phyloP scores from a whole-genome alignment of 2,113 vertebrate genomes.

The Trichomycterus rosablanca region DNA sequence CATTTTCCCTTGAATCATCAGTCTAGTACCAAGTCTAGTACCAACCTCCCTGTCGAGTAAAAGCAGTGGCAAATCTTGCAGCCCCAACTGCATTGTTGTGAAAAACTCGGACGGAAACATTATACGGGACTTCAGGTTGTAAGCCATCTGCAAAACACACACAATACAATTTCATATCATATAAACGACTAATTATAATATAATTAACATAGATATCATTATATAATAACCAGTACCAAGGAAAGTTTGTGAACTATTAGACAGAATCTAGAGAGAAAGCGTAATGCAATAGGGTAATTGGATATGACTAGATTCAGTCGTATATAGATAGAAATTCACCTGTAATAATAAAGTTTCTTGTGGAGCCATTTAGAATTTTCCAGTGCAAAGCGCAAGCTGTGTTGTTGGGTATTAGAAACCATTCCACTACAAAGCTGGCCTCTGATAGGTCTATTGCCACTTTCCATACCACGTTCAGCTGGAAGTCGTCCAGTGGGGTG shows the following conservation, averaged over 20 bases:
- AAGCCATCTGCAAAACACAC: slow-evolving; percentile 52
- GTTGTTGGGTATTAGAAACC: slow-evolving; percentile 46
- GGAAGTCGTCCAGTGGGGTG: slow-evolving; percentile 40
- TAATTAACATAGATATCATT: no score
- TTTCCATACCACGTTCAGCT: slow-evolving; percentile 52
- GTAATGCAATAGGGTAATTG: no score
- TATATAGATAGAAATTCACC: no score
- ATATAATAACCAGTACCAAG: no score
- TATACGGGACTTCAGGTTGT: slow-evolving; percentile 52
- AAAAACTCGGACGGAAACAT: slow-evolving; percentile 54
- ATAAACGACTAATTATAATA: no score
- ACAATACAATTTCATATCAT: no score
- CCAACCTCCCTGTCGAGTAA: slow-evolving; percentile 63
- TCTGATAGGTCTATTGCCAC: slow-evolving; percentile 8
- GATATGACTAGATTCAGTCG: no score
- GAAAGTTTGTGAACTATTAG: no score
- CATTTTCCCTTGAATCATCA: no score
- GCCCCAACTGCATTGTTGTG: slow-evolving; percentile 12
- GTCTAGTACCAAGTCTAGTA: no score
- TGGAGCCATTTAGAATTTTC: slow-evolving; percentile 43
- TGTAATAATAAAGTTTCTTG: slow-evolving; percentile 44
- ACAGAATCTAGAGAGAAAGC: no score
- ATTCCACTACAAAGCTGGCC: slow-evolving; percentile 60
- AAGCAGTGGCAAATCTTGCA: slow-evolving; percentile 26
- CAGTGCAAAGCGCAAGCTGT: slow-evolving; percentile 38